Evolutionary conservation across 1,140 invertebrate genomes (phyloP).

Genomic region (Drosophila mayri): DNA sequence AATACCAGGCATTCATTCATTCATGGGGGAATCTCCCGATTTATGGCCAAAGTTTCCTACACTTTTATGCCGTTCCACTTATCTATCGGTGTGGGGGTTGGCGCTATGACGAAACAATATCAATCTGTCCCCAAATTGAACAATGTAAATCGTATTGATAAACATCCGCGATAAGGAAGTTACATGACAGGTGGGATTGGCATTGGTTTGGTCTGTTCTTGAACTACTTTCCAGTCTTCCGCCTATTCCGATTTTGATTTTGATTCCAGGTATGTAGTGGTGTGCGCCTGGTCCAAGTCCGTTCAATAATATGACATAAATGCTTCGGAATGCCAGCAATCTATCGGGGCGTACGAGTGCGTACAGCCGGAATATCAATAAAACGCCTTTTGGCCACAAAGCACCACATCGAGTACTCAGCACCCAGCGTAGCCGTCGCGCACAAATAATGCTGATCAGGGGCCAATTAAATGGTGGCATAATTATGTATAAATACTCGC

Average conservation of each 20-base stretch:
- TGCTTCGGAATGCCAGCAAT: slow-evolving; percentile 63
- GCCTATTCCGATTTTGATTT: slow-evolving; percentile 8
- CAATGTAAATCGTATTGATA: slow-evolving; percentile 51
- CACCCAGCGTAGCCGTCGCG: slow-evolving; percentile 13
- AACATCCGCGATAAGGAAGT: slow-evolving; percentile 53
- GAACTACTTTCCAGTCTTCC: slow-evolving; percentile 51
- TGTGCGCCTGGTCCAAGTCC: background rate
- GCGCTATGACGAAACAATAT: slow-evolving; percentile 33
- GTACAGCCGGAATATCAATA: slow-evolving; percentile 64
- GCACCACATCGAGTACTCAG: background rate
- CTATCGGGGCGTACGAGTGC: slow-evolving; percentile 27
- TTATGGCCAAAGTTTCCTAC: slow-evolving; percentile 44
- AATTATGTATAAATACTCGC: slow-evolving; percentile 72
- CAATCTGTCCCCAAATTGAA: slow-evolving; percentile 51
- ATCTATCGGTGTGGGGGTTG: slow-evolving; percentile 22
- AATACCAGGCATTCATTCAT: slow-evolving; percentile 31
- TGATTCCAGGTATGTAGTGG: slow-evolving; percentile 1
- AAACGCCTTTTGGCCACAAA: slow-evolving; percentile 32
- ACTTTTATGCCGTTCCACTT: slow-evolving; percentile 12
- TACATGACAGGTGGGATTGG: slow-evolving; percentile 44
- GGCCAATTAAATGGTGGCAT: slow-evolving; percentile 69
- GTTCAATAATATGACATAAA: slow-evolving; percentile 63
- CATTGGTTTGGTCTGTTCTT: slow-evolving; percentile 48
- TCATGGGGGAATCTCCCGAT: slow-evolving; percentile 17
- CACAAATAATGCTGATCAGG: slow-evolving; percentile 48